phyloP scores from a whole-genome alignment of 2,113 vertebrate genomes.

The Phalacrocorax aristotelis region DNA sequence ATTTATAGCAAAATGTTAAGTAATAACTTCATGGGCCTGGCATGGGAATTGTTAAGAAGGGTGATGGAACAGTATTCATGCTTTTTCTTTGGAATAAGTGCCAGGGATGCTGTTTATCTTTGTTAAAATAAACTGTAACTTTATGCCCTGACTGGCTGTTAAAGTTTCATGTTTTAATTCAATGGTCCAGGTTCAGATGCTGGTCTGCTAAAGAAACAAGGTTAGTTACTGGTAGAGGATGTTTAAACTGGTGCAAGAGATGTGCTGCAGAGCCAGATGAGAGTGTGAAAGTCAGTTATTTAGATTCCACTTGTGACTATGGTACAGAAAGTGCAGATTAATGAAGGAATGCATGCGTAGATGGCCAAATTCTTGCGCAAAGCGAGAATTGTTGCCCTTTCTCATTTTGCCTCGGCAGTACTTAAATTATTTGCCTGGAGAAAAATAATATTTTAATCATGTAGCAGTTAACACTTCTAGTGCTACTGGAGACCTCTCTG shows the following conservation, averaged over 20 bases:
- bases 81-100: background rate
- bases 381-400: constrained; percentile 1
- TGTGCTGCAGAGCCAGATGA: background rate
- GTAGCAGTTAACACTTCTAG: background rate
- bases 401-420: background rate
- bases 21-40: background rate
- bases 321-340: constrained; percentile 28
- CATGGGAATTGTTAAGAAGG: background rate
- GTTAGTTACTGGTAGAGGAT: background rate
- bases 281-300: background rate
- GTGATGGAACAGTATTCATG: background rate
- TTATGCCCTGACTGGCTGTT: background rate
- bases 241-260: background rate
- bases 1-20: background rate
- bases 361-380: constrained; percentile 13
- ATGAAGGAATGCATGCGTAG: background rate
- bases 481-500: background rate
- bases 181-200: background rate
- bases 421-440: constrained; percentile 30
- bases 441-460: background rate
- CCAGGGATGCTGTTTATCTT: constrained; percentile 32
- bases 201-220: background rate
- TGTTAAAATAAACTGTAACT: constrained; percentile 19
- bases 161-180: constrained; percentile 1
- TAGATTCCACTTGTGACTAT: constrained; percentile 10